Conservation (phyloP, 2,113 vertebrate genomes). For the Scophthalmus maximus region DNA sequence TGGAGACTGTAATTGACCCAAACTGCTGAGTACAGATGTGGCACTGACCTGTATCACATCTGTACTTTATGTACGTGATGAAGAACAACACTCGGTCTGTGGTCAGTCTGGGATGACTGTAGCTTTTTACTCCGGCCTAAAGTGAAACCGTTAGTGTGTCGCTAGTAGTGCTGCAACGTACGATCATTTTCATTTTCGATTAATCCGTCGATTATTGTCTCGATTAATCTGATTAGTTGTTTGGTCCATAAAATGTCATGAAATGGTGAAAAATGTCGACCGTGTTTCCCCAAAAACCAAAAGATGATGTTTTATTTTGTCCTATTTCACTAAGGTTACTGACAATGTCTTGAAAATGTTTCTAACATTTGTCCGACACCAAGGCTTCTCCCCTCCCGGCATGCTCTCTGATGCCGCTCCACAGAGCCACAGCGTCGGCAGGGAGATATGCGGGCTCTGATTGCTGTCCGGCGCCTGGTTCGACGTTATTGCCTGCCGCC, state of each 20-base stretch:
- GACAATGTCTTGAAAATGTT: not conserved
- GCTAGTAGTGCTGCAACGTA: too few species aligned
- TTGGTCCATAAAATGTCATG: too few species aligned
- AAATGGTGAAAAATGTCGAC: too few species aligned
- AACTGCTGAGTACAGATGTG: not conserved
- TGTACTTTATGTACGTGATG: not conserved
- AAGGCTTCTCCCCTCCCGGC: constrained; percentile 7
- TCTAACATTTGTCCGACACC: not conserved
- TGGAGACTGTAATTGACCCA: not conserved
- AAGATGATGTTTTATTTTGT: not conserved
- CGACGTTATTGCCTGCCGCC: constrained; percentile 6
- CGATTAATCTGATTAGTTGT: too few species aligned
- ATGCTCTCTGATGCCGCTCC: constrained; percentile 2
- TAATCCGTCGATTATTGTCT: too few species aligned
- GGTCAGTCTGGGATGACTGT: not conserved
- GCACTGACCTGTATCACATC: not conserved
- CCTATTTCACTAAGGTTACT: not conserved
- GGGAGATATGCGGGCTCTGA: constrained; percentile 8
- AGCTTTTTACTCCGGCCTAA: too few species aligned
- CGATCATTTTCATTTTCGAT: too few species aligned
- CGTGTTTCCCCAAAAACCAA: too few species aligned
- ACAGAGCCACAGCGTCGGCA: constrained; percentile 9
- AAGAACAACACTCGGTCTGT: not conserved
- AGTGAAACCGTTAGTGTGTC: too few species aligned
- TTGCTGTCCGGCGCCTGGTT: constrained; percentile 11